Percentiles rank a stretch among this genome's conserved stretches.
phyloP scores from a whole-genome alignment of 2,797 vertebrate species.

The Anabacerthia variegaticeps region DNA sequence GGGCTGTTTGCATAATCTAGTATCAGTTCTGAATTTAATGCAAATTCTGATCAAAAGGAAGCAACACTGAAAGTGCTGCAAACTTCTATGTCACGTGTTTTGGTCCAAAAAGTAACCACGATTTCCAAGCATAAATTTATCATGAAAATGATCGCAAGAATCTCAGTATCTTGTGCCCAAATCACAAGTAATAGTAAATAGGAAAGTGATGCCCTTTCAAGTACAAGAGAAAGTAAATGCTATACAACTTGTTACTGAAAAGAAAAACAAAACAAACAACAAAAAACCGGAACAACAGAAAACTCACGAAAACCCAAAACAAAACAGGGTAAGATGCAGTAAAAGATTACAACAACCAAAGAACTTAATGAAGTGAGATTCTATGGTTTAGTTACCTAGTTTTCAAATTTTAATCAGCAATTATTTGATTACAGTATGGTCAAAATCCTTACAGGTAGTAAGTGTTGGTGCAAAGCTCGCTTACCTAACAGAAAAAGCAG shows the following conservation, averaged over 20 bases:
- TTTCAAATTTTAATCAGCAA: not conserved
- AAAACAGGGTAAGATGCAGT: not conserved
- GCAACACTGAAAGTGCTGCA: not conserved
- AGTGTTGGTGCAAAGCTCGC: accelerated
- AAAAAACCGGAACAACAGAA: not conserved
- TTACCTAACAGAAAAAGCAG: not conserved
- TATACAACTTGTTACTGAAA: not conserved
- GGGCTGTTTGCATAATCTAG: not conserved
- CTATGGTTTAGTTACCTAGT: not conserved
- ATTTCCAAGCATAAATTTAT: not conserved
- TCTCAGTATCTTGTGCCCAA: not conserved
- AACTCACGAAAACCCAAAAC: not conserved
- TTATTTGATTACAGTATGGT: not conserved
- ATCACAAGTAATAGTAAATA: not conserved
- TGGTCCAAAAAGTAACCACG: not conserved
- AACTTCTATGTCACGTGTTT: not conserved
- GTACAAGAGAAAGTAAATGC: not conserved
- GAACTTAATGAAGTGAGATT: not conserved
- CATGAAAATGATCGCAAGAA: not conserved
- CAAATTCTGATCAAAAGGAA: slow-evolving; percentile 3
- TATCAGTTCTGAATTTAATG: not conserved
- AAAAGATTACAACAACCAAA: not conserved
- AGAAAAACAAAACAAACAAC: not conserved
- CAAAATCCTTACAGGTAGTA: not conserved
- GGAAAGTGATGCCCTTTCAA: not conserved